Base-by-base conservation (phyloP, 2,113 vertebrate species). In the Peucedramus taeniatus region DNA sequence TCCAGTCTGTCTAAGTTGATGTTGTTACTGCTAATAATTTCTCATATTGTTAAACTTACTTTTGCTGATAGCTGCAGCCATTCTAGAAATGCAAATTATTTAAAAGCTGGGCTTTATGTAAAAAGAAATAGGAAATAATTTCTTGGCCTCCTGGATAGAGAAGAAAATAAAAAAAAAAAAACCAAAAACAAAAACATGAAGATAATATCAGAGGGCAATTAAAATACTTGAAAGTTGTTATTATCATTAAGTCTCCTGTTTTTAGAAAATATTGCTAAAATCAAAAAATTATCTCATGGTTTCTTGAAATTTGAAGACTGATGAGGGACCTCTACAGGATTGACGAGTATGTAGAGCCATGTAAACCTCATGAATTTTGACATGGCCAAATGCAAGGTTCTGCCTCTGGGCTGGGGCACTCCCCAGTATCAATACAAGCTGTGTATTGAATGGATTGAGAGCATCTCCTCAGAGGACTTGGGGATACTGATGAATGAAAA, bases 241-340 rank as follows among this genome's bases (percentile, higher is more conserved):
- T 60, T 61, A 47, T 44, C 4, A 35, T 53, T 59, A 59, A 42
- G 6, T 50, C 13, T 59, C 22, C 14, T 50, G 7, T 63, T 88
- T 85, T 79, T 51, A 75, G 22, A 5, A 2, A 61, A 9, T 80
- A 24, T n/a, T 66, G 11, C 44, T 68, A 13, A 24, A 50, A 50
- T 54, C 0, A 71, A 68, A 75, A 51, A 11, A 2, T 26, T 59
- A 2, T 74, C 31, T 81, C 4, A 1, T 16, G 11, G 3, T 70
- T 90, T 87, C 27, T 92, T 74, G 33, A 68, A 68, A 57, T 39
- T 31, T 70, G 26, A 70, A 75, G 33, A 24, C 42, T 75, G 31
- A 45, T 31, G 37, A 53, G 10, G 20, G 27, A 39, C 7, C 3
- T 56, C 17, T 50, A 30, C 19, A 51, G 30, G 15, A 21, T 4